Percentiles rank a stretch among this genome's conserved stretches.
phyloP scores from a whole-genome alignment of 1,140 invertebrate species.

The Pseudomyrmex dendroicus region DNA sequence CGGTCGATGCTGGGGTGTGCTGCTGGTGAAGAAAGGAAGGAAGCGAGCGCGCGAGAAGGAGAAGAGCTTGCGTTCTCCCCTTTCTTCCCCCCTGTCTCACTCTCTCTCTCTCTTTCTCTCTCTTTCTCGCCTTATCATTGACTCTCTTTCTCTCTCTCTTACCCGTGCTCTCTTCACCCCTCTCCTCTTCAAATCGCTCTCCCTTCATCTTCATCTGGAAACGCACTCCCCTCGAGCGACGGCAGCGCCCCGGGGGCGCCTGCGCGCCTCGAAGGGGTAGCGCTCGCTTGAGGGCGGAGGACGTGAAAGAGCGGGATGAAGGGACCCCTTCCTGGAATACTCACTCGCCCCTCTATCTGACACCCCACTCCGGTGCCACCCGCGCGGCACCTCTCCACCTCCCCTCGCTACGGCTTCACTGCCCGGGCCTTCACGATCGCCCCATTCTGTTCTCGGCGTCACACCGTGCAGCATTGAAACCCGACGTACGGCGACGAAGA shows the following conservation, averaged over 20 bases:
- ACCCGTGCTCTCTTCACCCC: not conserved
- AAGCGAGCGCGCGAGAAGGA: slow-evolving; percentile 68
- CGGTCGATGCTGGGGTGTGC: slow-evolving; percentile 80
- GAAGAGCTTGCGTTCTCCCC: slow-evolving; percentile 7
- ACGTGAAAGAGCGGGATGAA: slow-evolving; percentile 60
- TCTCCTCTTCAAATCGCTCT: slow-evolving; percentile 26
- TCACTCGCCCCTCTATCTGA: slow-evolving; percentile 58
- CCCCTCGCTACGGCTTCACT: slow-evolving; percentile 82
- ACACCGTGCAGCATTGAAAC: slow-evolving; percentile 82
- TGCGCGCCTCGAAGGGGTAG: slow-evolving; percentile 73
- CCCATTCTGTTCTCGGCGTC: slow-evolving; percentile 85
- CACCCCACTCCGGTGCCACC: slow-evolving; percentile 64
- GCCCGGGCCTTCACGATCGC: slow-evolving; percentile 84
- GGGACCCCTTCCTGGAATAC: slow-evolving; percentile 67
- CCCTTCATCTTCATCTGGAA: slow-evolving; percentile 54
- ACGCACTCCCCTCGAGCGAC: slow-evolving; percentile 71
- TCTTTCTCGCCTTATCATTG: not conserved
- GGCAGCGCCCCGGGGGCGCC: slow-evolving; percentile 73
- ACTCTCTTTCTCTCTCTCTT: slow-evolving; percentile 22
- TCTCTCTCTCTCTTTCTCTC: not conserved
- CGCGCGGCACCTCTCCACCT: slow-evolving; percentile 63
- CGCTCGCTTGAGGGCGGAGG: slow-evolving; percentile 64
- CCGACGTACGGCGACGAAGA: slow-evolving; percentile 72
- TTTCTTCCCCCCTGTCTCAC: not conserved
- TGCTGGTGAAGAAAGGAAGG: slow-evolving; percentile 68